A percentile compares a stretch with the other conserved stretches of the same genome.
These are phyloP conservation scores for Drosophila sechellia DNA, from an alignment of 1,140 invertebrate species.

Conservation along the genomic window DNA sequence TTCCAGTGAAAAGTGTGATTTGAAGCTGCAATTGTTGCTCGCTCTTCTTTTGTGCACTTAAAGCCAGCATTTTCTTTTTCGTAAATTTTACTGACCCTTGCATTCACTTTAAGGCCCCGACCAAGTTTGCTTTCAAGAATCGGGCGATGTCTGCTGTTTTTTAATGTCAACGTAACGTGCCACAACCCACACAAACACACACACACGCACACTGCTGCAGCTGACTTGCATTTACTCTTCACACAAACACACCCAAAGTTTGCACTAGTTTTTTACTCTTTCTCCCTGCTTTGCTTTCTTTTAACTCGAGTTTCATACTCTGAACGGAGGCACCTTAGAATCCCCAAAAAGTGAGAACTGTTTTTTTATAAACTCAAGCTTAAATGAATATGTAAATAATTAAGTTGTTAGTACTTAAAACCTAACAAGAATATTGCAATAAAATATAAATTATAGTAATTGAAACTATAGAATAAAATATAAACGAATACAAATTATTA, in stretches of 20 bases:
- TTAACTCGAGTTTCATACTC: constrained; percentile 8
- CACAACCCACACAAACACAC: constrained; percentile 28
- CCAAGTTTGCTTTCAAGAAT: constrained; percentile 18
- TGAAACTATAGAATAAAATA: no score
- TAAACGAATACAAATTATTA: no score
- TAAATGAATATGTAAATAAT: not conserved
- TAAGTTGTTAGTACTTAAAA: not conserved
- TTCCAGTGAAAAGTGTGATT: constrained; percentile 15
- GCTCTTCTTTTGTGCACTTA: constrained; percentile 1
- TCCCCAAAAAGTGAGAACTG: no score
- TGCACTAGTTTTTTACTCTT: constrained; percentile 29
- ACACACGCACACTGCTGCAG: constrained; percentile 8
- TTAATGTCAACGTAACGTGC: constrained; percentile 59
- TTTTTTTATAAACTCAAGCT: not conserved
- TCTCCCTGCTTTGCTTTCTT: constrained; percentile 1
- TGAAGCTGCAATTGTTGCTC: constrained; percentile 35
- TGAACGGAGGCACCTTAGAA: not conserved
- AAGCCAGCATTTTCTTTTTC: not conserved
- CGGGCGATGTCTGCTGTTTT: constrained; percentile 31
- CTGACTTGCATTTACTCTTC: constrained; percentile 26
- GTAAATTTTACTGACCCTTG: constrained; percentile 28
- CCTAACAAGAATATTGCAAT: not conserved
- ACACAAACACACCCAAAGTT: constrained; percentile 27
- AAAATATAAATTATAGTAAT: no score
- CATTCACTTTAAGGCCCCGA: constrained; percentile 50